A percentile compares a stretch with the other conserved stretches of the same genome.
phyloP scores from a whole-genome alignment of 2,888 invertebrate species.

The Parnassius apollo region DNA sequence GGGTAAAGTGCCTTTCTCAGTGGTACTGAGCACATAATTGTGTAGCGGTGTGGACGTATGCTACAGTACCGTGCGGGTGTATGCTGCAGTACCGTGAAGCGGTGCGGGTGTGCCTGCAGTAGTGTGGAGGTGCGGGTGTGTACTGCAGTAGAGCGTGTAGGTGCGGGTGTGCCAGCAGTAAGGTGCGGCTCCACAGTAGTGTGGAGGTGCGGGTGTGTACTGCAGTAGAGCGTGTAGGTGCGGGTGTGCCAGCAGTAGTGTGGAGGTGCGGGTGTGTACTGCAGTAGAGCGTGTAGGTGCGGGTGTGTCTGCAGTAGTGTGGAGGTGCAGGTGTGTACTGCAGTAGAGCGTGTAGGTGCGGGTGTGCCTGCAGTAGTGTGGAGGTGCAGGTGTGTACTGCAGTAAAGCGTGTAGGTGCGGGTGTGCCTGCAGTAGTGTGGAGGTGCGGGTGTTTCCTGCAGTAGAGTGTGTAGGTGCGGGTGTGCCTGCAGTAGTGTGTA shows the following conservation, averaged over 20 bases:
- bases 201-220: too few relatives aligned
- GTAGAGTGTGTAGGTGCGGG: slow-evolving; percentile 53
- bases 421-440: slow-evolving; percentile 10
- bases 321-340: too few relatives aligned
- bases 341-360: too few relatives aligned
- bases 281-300: slow-evolving; percentile 34
- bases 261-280: slow-evolving; percentile 27
- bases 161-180: slow-evolving; percentile 27
- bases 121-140: slow-evolving; percentile 38
- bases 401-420: slow-evolving; percentile 57
- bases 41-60: slow-evolving; percentile 37
- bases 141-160: slow-evolving; percentile 57
- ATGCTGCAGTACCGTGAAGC: too few relatives aligned
- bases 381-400: slow-evolving; percentile 27
- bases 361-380: too few relatives aligned
- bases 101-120: slow-evolving; percentile 25
- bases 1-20: too few relatives aligned
- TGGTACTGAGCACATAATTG: too few relatives aligned
- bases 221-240: too few relatives aligned
- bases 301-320: not conserved
- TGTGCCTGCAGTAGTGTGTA: too few relatives aligned
- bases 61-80: slow-evolving; percentile 35
- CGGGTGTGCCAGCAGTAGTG: too few relatives aligned
- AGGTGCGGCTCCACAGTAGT: too few relatives aligned
- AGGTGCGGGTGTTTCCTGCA: slow-evolving; percentile 46